Evolutionary conservation across 2,113 vertebrate species (phyloP).

Genomic region (Gallinago undulata): DNA sequence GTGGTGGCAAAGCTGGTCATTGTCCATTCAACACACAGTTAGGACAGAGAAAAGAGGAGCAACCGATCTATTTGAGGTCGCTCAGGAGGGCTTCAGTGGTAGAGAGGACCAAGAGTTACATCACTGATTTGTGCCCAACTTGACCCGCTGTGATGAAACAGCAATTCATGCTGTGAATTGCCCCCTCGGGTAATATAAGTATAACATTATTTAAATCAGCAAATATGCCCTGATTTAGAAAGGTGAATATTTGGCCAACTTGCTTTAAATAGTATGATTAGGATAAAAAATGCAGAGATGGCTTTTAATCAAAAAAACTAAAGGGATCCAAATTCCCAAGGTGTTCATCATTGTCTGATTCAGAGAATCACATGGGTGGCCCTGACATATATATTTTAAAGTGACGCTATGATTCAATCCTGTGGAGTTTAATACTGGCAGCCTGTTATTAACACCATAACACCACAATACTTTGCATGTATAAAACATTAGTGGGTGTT

Average conservation of each 20-base stretch:
- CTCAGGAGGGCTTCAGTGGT: background rate
- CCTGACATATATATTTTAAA: background rate
- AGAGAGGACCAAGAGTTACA: background rate
- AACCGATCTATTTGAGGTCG: background rate
- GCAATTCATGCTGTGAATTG: background rate
- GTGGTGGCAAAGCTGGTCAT: too few species aligned
- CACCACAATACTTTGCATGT: background rate
- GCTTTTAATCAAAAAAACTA: background rate
- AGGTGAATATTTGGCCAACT: background rate
- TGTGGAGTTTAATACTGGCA: background rate
- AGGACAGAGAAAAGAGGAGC: background rate
- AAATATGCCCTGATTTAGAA: background rate
- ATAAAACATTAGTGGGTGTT: constrained; percentile 3
- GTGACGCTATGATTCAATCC: constrained; percentile 48
- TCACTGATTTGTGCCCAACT: fast-evolving
- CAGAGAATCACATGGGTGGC: background rate
- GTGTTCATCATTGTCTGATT: background rate
- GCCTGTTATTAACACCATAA: constrained; percentile 50
- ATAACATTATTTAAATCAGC: background rate
- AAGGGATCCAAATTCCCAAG: background rate
- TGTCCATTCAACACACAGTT: fast-evolving
- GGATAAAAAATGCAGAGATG: background rate
- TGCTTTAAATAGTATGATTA: background rate
- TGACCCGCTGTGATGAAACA: background rate
- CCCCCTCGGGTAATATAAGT: background rate